phyloP scores from a whole-genome alignment of 2,888 invertebrate species.

The Ypsolopha scabrella region DNA sequence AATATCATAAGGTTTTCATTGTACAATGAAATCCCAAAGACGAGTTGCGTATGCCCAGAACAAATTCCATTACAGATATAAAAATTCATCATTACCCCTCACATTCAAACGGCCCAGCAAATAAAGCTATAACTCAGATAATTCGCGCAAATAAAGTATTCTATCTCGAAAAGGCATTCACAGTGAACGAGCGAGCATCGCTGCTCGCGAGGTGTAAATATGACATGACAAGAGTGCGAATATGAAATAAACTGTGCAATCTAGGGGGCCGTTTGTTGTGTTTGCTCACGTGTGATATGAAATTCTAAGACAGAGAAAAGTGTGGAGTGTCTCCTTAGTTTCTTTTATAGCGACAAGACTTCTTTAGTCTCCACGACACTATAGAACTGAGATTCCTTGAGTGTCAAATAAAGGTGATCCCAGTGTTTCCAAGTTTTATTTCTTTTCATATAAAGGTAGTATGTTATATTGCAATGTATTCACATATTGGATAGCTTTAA shows the following conservation, averaged over 20 bases:
- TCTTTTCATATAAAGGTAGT: no score
- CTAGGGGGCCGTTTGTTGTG: slow-evolving; percentile 45
- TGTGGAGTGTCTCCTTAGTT: not conserved
- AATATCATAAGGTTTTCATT: no score
- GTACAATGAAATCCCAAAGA: no score
- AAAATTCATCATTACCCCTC: not conserved
- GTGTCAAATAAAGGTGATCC: no score
- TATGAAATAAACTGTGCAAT: slow-evolving; percentile 61
- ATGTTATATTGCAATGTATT: no score
- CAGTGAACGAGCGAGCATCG: not conserved
- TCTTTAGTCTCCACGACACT: no score
- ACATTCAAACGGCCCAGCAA: not conserved
- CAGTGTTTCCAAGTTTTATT: no score
- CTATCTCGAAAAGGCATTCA: not conserved
- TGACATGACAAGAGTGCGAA: slow-evolving; percentile 55
- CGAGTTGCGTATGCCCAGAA: no score
- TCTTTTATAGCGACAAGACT: no score
- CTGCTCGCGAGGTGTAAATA: slow-evolving; percentile 41
- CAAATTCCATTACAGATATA: not conserved
- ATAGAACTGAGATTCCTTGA: no score
- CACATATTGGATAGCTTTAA: no score
- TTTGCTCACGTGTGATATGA: slow-evolving; percentile 36
- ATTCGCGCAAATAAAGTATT: not conserved
- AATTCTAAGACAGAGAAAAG: slow-evolving; percentile 15
- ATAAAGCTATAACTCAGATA: not conserved